Conservation (phyloP, 2,113 vertebrate genomes). For the Brachyistius frenatus region DNA sequence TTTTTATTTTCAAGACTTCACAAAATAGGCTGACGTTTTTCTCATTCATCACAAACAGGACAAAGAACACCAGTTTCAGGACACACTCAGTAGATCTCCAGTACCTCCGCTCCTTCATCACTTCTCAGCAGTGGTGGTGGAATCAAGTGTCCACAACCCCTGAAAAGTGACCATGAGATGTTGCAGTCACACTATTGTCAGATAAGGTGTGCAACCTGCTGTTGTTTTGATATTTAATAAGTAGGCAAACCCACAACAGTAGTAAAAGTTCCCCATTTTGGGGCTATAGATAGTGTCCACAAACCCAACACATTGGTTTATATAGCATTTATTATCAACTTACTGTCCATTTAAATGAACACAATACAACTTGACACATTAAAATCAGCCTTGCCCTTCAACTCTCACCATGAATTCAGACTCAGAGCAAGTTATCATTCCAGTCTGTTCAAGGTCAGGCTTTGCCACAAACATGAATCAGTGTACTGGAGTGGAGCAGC, state of each 20-base stretch:
- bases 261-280: constrained; percentile 67
- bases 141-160: constrained; percentile 10
- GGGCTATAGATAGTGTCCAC: constrained; percentile 64
- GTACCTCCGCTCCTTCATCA: not conserved
- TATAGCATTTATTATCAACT: constrained; percentile 57
- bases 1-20: constrained; percentile 39
- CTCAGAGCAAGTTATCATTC: constrained; percentile 19
- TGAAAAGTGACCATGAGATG: not conserved
- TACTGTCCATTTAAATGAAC: constrained; percentile 59
- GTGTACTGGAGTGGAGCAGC: constrained; percentile 10
- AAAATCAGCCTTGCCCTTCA: constrained; percentile 12
- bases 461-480: not conserved
- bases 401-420: not conserved
- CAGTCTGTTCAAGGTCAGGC: constrained; percentile 6
- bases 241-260: constrained; percentile 64
- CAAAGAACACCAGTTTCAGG: constrained; percentile 28
- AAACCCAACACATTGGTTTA: constrained; percentile 70
- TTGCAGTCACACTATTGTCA: not conserved
- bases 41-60: constrained; percentile 52
- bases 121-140: not conserved
- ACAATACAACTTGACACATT: constrained; percentile 55
- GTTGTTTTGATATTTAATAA: constrained; percentile 34
- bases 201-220: constrained; percentile 18
- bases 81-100: not conserved
- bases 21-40: constrained; percentile 51